Conservation (phyloP, 1,140 invertebrate genomes). For the Polypedilum pembai region DNA sequence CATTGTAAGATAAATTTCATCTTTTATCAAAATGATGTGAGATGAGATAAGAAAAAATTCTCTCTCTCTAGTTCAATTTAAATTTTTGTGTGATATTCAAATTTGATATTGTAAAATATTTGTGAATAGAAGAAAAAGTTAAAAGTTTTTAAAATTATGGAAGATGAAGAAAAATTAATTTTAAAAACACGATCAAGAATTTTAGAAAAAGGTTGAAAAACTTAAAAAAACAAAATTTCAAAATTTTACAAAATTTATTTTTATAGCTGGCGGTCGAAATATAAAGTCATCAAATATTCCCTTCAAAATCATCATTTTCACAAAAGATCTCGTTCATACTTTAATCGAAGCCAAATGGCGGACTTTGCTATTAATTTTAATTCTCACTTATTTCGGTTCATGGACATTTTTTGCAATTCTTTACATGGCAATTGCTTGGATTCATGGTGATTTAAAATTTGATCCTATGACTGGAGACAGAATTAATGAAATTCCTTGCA, state of each 20-base stretch:
- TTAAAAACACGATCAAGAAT: no score
- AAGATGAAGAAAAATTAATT: no score
- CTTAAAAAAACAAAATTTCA: no score
- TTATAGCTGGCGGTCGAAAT: neutral
- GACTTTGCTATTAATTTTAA: neutral
- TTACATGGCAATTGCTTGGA: neutral
- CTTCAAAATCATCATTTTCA: neutral
- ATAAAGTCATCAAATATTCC: neutral
- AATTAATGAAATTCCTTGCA: conserved; percentile 49
- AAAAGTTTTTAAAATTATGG: no score
- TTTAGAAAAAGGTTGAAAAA: no score
- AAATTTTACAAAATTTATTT: neutral
- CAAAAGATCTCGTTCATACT: neutral
- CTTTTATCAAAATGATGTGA: no score
- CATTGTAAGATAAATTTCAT: no score
- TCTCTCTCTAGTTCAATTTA: no score
- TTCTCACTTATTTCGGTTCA: conserved; percentile 46
- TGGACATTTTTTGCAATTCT: neutral
- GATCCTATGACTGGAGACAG: neutral
- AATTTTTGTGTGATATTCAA: no score
- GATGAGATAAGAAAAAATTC: no score
- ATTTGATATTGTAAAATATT: no score
- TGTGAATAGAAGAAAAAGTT: no score
- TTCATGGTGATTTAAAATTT: conserved; percentile 1
- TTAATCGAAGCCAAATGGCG: neutral